Percentiles rank a stretch among this genome's conserved stretches.
Evolutionary conservation across 2,888 invertebrate species (phyloP).

Genomic region (Antheraea yamamai): DNA sequence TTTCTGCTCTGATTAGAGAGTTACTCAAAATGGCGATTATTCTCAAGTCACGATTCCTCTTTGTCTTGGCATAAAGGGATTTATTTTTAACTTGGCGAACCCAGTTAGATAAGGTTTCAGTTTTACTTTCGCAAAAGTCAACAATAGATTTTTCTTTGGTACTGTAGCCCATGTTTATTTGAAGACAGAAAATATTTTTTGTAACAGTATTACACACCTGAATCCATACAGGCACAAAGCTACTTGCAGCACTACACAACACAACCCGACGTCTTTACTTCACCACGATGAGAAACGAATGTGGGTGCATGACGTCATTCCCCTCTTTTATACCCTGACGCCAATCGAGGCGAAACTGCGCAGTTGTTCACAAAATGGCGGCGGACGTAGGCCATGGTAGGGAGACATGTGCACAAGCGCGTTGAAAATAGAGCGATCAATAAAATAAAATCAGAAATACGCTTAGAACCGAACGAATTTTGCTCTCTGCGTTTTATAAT

Average conservation of each 20-base stretch:
- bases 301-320: slow-evolving; percentile 66
- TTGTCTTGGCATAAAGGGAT: slow-evolving; percentile 80
- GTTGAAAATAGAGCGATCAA: slow-evolving; percentile 27
- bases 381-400: slow-evolving; percentile 25
- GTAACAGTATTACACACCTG: slow-evolving; percentile 76
- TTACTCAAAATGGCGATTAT: slow-evolving; percentile 84
- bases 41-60: slow-evolving; percentile 83
- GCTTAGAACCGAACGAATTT: not conserved
- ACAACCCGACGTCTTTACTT: slow-evolving; percentile 57
- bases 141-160: slow-evolving; percentile 71
- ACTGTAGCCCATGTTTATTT: slow-evolving; percentile 68
- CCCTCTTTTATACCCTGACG: slow-evolving; percentile 53
- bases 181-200: slow-evolving; percentile 59
- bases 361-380: slow-evolving; percentile 70
- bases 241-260: slow-evolving; percentile 63
- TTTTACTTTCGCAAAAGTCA: slow-evolving; percentile 81
- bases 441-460: slow-evolving; percentile 16
- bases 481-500: not conserved
- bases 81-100: slow-evolving; percentile 84
- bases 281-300: slow-evolving; percentile 52
- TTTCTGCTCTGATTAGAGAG: slow-evolving; percentile 82
- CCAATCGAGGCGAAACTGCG: slow-evolving; percentile 53
- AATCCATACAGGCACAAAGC: slow-evolving; percentile 73
- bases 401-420: slow-evolving; percentile 22
- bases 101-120: slow-evolving; percentile 83